Percentiles rank a stretch among this genome's conserved stretches.
These are phyloP conservation scores for Listronotus oregonensis DNA, from an alignment of 1,140 invertebrate genomes.

Conservation along the genomic window DNA sequence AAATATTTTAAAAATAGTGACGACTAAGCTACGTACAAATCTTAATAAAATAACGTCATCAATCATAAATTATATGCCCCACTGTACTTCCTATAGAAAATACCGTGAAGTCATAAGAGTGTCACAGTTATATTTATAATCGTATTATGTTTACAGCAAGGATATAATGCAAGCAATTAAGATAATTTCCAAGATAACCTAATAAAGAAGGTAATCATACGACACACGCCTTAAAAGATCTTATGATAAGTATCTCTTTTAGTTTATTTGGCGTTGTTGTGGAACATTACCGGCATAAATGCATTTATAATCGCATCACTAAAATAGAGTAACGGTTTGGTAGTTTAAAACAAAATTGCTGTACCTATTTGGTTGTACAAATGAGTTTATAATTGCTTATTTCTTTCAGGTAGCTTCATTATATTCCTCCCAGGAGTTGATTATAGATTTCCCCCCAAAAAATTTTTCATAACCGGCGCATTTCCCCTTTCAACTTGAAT, in stretches of 20 bases:
- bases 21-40: too few relatives aligned
- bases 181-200: constrained; percentile 19
- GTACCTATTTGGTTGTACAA: too few relatives aligned
- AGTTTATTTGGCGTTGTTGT: constrained; percentile 6
- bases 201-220: constrained; percentile 24
- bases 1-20: too few relatives aligned
- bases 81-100: too few relatives aligned
- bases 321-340: neutral
- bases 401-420: too few relatives aligned
- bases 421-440: too few relatives aligned
- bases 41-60: too few relatives aligned
- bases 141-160: constrained; percentile 1
- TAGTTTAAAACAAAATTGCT: neutral
- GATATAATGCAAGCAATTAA: constrained; percentile 23
- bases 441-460: too few relatives aligned
- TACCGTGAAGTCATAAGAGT: neutral
- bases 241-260: constrained; percentile 3
- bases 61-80: too few relatives aligned
- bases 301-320: neutral
- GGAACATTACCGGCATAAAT: constrained; percentile 6
- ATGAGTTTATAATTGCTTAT: too few relatives aligned
- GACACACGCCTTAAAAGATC: constrained; percentile 15
- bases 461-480: too few relatives aligned
- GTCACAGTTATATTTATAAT: constrained; percentile 22
- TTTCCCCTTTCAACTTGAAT: too few relatives aligned